Conservation (phyloP, 2,113 vertebrate genomes). For the Prietella phreatophila region DNA sequence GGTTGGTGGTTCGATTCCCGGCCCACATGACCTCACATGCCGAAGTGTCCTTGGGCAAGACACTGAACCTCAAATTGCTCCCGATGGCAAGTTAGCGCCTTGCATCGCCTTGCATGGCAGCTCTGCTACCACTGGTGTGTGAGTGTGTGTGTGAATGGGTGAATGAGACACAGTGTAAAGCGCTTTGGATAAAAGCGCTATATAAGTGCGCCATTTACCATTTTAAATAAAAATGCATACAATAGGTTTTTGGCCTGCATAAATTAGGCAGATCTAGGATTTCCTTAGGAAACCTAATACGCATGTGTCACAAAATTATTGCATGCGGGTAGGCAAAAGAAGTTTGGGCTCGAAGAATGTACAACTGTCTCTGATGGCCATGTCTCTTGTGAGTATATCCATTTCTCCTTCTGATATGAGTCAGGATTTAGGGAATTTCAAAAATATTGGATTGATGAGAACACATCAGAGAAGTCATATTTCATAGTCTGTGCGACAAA, state of each 20-base stretch:
- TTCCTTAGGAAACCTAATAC: slow-evolving; percentile 4
- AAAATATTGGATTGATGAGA: neutral
- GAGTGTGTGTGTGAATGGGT: too few species aligned
- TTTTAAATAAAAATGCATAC: slow-evolving; percentile 9
- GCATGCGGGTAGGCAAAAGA: neutral
- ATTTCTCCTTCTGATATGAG: neutral
- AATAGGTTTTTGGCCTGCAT: neutral
- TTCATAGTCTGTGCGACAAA: neutral
- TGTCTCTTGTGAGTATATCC: too few species aligned
- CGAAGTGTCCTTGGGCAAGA: too few species aligned
- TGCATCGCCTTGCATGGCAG: too few species aligned
- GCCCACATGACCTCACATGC: too few species aligned
- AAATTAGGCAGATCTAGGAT: slow-evolving; percentile 12
- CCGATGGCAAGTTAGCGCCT: too few species aligned
- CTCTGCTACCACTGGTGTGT: too few species aligned
- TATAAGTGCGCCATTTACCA: too few species aligned
- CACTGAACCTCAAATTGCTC: too few species aligned
- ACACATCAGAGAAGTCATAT: neutral
- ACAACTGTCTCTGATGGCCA: neutral
- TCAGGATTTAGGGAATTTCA: neutral
- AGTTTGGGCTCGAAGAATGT: neutral
- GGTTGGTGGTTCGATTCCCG: too few species aligned
- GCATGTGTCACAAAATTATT: neutral
- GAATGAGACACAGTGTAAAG: too few species aligned
- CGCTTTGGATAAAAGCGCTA: too few species aligned